Conservation (phyloP, 2,113 vertebrate species). For the Petroica traversi region DNA sequence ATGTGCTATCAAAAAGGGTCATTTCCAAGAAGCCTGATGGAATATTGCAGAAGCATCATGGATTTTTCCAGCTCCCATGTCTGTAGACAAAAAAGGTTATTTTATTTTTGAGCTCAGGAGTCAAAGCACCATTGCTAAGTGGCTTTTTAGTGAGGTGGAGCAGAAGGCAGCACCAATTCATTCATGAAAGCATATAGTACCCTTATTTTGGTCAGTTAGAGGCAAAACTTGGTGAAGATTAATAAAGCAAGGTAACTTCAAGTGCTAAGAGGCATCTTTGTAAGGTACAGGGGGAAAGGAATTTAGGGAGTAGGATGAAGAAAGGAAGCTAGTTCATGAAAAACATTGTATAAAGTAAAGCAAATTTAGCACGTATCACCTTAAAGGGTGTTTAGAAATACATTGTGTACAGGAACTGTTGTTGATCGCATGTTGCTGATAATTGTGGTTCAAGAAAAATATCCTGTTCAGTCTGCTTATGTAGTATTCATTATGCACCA, state of each 20-base stretch:
- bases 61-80: not conserved
- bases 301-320: not conserved
- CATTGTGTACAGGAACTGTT: not conserved
- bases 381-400: not conserved
- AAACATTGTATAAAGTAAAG: not conserved
- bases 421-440: not conserved
- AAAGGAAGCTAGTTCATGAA: not conserved
- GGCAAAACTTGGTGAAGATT: not conserved
- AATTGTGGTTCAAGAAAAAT: not conserved
- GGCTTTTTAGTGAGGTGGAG: not conserved
- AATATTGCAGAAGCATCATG: not conserved
- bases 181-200: not conserved
- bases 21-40: not conserved
- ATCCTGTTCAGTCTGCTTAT: not conserved
- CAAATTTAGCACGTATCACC: rapidly evolving
- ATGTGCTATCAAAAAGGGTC: not conserved
- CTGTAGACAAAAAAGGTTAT: not conserved
- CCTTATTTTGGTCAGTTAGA: not conserved
- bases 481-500: not conserved
- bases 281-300: not conserved
- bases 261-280: not conserved
- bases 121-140: not conserved
- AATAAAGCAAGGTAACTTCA: not conserved
- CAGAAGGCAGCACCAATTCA: not conserved
- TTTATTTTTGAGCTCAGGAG: not conserved